Evolutionary conservation across 2,888 invertebrate genomes (phyloP).

Genomic region (Epinotia brunnichana): DNA sequence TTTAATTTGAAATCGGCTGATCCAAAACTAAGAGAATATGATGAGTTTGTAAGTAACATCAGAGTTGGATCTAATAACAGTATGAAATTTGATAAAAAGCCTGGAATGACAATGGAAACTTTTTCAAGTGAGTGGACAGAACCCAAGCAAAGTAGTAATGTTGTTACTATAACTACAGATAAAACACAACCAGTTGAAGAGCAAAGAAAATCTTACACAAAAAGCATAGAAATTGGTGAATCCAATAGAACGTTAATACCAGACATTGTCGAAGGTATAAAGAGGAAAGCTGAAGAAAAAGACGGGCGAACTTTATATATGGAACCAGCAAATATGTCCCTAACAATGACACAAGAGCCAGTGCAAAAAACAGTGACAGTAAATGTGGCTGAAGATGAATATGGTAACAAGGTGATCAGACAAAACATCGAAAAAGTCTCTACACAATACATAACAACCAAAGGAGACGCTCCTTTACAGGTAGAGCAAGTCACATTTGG

Average conservation of each 20-base stretch:
- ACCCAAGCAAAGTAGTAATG: slow-evolving; percentile 66
- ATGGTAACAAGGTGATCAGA: slow-evolving; percentile 78
- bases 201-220: slow-evolving; percentile 74
- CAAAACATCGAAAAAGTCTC: slow-evolving; percentile 78
- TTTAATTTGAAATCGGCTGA: slow-evolving; percentile 74
- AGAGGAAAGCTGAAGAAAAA: slow-evolving; percentile 66
- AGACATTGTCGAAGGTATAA: slow-evolving; percentile 76
- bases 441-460: slow-evolving; percentile 72
- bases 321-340: slow-evolving; percentile 75
- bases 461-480: slow-evolving; percentile 75
- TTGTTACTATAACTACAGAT: slow-evolving; percentile 78
- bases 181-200: slow-evolving; percentile 67
- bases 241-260: slow-evolving; percentile 70
- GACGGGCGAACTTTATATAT: slow-evolving; percentile 74
- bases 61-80: slow-evolving; percentile 78
- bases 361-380: slow-evolving; percentile 80
- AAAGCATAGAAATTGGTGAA: slow-evolving; percentile 80
- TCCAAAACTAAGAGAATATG: slow-evolving; percentile 67
- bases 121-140: slow-evolving; percentile 69
- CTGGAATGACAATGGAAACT: slow-evolving; percentile 61
- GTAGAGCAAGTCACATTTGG: slow-evolving; percentile 80
- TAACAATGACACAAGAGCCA: slow-evolving; percentile 79
- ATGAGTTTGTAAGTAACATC: slow-evolving; percentile 80
- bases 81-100: slow-evolving; percentile 68
- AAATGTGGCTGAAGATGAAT: slow-evolving; percentile 79